Percentiles rank a stretch among this genome's conserved stretches.
phyloP scores from a whole-genome alignment of 1,140 invertebrate species.

The Ctenoplectra terminalis region DNA sequence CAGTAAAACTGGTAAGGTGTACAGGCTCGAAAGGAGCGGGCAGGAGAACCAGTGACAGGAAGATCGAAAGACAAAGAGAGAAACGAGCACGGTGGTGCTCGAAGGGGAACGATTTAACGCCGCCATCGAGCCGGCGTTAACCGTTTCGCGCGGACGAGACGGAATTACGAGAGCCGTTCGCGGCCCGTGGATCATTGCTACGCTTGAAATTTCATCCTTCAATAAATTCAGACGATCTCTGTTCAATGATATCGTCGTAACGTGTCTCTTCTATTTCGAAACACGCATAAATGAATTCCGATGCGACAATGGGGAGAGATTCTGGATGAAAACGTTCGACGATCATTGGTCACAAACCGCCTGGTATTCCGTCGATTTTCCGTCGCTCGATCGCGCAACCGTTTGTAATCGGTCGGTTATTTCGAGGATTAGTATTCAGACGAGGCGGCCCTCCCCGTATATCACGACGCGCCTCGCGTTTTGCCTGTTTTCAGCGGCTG shows the following conservation, averaged over 20 bases:
- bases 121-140: conserved; percentile 6
- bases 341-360: background rate
- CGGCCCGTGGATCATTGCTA: conserved; percentile 1
- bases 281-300: conserved; percentile 19
- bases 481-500: background rate
- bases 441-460: background rate
- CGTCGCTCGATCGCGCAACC: background rate
- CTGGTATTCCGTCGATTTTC: background rate
- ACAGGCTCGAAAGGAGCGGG: too few relatives aligned
- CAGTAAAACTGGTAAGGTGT: conserved; percentile 21
- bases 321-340: background rate
- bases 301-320: too few relatives aligned
- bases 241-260: background rate
- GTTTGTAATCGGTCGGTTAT: conserved; percentile 16
- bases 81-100: background rate
- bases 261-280: background rate
- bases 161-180: background rate
- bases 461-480: conserved; percentile 7
- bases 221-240: conserved; percentile 12
- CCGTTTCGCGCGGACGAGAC: background rate
- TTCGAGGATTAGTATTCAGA: conserved; percentile 32
- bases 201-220: conserved; percentile 21
- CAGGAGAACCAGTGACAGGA: too few relatives aligned
- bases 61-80: background rate
- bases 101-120: conserved; percentile 21